A percentile compares a stretch with the other conserved stretches of the same genome.
phyloP scores from a whole-genome alignment of 2,113 vertebrate genomes.

The Deroptyus accipitrinus region DNA sequence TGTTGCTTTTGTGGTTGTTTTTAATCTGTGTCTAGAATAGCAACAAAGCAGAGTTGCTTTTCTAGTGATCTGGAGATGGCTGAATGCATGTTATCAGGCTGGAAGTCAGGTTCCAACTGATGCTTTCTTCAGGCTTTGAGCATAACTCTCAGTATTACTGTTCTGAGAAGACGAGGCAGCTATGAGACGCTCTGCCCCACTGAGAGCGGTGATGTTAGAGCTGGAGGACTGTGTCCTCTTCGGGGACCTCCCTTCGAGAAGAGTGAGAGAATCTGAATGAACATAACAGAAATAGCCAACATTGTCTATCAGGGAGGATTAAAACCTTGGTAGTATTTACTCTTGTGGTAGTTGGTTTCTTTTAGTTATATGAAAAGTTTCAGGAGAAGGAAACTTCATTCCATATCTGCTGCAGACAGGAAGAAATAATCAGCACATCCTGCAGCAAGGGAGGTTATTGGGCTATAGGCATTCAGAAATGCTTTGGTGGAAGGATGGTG shows the following conservation, averaged over 20 bases:
- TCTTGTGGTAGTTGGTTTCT: neutral
- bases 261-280: neutral
- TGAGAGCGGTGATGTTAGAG: fast-evolving
- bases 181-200: neutral
- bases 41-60: neutral
- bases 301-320: neutral
- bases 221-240: neutral
- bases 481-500: neutral
- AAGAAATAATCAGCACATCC: neutral
- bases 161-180: neutral
- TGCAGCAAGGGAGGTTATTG: fast-evolving
- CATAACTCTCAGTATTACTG: fast-evolving
- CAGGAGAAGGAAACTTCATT: neutral
- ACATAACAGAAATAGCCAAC: neutral
- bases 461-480: neutral
- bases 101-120: too few species aligned
- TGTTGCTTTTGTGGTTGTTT: neutral
- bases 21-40: neutral
- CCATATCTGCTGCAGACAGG: neutral
- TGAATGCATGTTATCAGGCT: neutral
- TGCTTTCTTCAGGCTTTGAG: neutral
- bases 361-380: neutral
- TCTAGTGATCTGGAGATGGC: neutral
- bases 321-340: neutral
- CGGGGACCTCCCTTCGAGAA: neutral